phyloP scores from a whole-genome alignment of 1,140 invertebrate species.

The Sipha flava region DNA sequence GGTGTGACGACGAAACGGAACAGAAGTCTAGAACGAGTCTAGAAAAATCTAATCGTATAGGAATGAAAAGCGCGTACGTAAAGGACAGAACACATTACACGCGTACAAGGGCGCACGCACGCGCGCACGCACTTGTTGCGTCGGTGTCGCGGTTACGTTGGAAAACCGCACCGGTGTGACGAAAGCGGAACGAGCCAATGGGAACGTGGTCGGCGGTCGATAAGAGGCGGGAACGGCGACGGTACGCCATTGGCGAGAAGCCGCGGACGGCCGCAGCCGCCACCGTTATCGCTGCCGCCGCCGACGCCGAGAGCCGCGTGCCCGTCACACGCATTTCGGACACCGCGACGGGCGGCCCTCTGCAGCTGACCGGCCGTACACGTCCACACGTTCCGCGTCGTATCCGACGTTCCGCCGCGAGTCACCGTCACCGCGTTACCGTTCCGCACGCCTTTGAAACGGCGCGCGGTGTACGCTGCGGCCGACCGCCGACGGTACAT shows the following conservation, averaged over 20 bases:
- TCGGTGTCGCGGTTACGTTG: neutral
- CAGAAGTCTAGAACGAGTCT: too few relatives aligned
- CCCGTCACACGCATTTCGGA: slow-evolving; percentile 2
- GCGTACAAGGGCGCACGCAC: neutral
- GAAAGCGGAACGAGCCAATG: neutral
- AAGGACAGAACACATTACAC: too few relatives aligned
- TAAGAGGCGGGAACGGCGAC: slow-evolving; percentile 8
- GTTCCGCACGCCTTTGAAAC: too few relatives aligned
- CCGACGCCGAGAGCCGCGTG: neutral
- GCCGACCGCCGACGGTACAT: too few relatives aligned
- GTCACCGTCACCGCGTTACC: neutral
- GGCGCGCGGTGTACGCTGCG: too few relatives aligned
- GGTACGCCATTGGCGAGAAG: slow-evolving; percentile 13
- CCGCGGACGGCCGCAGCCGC: neutral
- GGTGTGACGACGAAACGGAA: too few relatives aligned
- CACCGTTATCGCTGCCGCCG: neutral
- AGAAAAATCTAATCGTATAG: too few relatives aligned
- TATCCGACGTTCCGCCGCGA: too few relatives aligned
- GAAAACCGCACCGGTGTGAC: neutral
- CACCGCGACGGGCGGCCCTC: neutral
- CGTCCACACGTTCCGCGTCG: neutral
- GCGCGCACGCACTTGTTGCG: neutral
- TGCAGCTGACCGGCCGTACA: neutral
- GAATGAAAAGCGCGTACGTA: too few relatives aligned
- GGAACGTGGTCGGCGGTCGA: neutral